Percentiles rank a stretch among this genome's conserved stretches.
These are phyloP conservation scores for Pantala flavescens DNA, from an alignment of 1,140 invertebrate genomes.

Conservation along the genomic window DNA sequence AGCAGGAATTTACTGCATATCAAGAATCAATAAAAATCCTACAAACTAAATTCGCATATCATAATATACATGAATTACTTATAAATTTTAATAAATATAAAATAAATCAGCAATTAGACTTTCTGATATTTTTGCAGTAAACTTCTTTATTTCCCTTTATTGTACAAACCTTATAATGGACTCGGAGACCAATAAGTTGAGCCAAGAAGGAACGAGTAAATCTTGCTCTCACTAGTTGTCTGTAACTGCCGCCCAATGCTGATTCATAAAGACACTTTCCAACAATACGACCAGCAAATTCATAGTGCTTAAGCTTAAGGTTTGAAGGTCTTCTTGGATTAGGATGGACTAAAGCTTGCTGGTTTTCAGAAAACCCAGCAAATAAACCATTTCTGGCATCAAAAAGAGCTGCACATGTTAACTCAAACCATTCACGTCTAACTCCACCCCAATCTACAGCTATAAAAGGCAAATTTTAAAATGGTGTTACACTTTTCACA, in stretches of 20 bases:
- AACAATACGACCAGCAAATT: constrained; percentile 89
- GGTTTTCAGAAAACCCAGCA: constrained; percentile 72
- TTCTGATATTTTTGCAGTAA: too few species aligned
- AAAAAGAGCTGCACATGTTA: constrained; percentile 77
- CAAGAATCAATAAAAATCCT: too few species aligned
- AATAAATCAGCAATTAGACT: too few species aligned
- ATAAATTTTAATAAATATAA: too few species aligned
- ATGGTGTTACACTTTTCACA: not conserved
- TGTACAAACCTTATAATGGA: constrained; percentile 69
- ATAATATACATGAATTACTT: too few species aligned
- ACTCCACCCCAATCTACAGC: constrained; percentile 90
- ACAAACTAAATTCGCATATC: too few species aligned
- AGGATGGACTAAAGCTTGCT: constrained; percentile 79
- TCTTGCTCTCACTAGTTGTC: constrained; percentile 78
- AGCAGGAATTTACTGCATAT: too few species aligned
- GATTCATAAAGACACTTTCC: constrained; percentile 90
- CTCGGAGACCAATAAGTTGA: constrained; percentile 82
- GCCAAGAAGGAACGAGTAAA: constrained; percentile 90
- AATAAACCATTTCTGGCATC: constrained; percentile 74
- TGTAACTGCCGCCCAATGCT: constrained; percentile 73
- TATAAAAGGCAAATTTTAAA: constrained; percentile 30
- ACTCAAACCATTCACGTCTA: constrained; percentile 85
- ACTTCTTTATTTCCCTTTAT: too few species aligned
- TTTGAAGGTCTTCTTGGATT: constrained; percentile 62
- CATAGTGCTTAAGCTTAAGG: constrained; percentile 78